Conservation (phyloP, 2,888 invertebrate species). For the Endomychus coccineus region DNA sequence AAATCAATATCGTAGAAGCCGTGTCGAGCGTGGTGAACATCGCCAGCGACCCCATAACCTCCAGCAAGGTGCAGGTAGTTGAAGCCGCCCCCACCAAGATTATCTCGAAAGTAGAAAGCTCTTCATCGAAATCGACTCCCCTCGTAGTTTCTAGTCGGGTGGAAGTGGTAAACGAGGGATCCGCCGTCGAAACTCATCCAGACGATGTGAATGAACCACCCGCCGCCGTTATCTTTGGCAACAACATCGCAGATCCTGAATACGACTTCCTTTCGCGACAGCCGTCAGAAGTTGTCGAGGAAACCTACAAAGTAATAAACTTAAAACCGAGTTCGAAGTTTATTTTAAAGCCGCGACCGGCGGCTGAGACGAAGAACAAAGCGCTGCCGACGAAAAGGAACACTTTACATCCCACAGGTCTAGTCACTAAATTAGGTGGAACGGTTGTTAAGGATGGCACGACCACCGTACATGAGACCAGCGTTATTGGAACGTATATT, state of each 20-base stretch:
- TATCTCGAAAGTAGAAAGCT: constrained; percentile 43
- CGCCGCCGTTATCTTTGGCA: constrained; percentile 46
- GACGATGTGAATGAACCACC: constrained; percentile 5
- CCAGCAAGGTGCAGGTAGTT: constrained; percentile 37
- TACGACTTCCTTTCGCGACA: constrained; percentile 80
- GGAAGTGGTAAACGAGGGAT: constrained; percentile 24
- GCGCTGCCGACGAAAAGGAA: constrained; percentile 48
- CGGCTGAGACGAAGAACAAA: constrained; percentile 36
- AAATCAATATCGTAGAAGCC: constrained; percentile 35
- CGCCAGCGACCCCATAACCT: constrained; percentile 38
- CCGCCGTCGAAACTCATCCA: constrained; percentile 1
- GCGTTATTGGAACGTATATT: constrained; percentile 82
- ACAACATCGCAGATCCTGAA: constrained; percentile 72
- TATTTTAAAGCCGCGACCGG: constrained; percentile 45
- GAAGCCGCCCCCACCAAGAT: constrained; percentile 40
- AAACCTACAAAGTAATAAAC: constrained; percentile 77
- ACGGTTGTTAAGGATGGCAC: constrained; percentile 75
- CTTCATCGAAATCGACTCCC: constrained; percentile 15
- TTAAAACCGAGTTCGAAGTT: constrained; percentile 59
- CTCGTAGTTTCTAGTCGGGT: constrained; percentile 30
- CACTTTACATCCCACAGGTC: constrained; percentile 65
- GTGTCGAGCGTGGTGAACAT: constrained; percentile 40
- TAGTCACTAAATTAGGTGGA: constrained; percentile 78
- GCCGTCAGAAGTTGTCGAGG: constrained; percentile 77
- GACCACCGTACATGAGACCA: constrained; percentile 80